A percentile compares a stretch with the other conserved stretches of the same genome.
These are phyloP conservation scores for Chelonus formosanus DNA, from an alignment of 2,888 invertebrate species.

Conservation along the genomic window DNA sequence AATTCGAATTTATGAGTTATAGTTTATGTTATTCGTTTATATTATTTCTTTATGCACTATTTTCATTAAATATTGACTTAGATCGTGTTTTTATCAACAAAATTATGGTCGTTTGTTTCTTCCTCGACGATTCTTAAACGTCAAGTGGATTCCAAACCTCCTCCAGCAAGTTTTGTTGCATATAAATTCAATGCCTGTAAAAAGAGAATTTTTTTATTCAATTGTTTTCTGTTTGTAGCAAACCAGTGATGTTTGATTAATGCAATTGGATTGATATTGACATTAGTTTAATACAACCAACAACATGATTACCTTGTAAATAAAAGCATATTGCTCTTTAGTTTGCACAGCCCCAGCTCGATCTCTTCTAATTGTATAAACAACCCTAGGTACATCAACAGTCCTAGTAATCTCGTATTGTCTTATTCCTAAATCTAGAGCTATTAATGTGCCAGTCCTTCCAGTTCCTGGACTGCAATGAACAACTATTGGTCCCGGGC, in stretches of 20 bases:
- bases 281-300: too few relatives aligned
- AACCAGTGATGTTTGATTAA: background rate
- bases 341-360: slow-evolving; percentile 90
- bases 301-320: slow-evolving; percentile 79
- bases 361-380: slow-evolving; percentile 84
- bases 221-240: background rate
- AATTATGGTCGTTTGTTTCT: slow-evolving; percentile 12
- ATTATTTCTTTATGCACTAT: slow-evolving; percentile 35
- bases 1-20: background rate
- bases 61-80: slow-evolving; percentile 40
- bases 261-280: too few relatives aligned
- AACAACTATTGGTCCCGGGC: slow-evolving; percentile 78
- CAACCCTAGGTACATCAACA: slow-evolving; percentile 87
- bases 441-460: slow-evolving; percentile 85
- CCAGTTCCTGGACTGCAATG: slow-evolving; percentile 93
- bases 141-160: slow-evolving; percentile 71
- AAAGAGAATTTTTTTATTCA: slow-evolving; percentile 17
- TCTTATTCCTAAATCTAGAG: slow-evolving; percentile 86
- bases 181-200: slow-evolving; percentile 81
- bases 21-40: background rate
- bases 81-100: slow-evolving; percentile 32
- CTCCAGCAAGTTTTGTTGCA: slow-evolving; percentile 83
- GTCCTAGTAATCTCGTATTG: slow-evolving; percentile 83
- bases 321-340: slow-evolving; percentile 89
- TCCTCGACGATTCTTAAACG: slow-evolving; percentile 24